Conservation (phyloP, 2,797 vertebrate genomes). For the Varecia variegata region DNA sequence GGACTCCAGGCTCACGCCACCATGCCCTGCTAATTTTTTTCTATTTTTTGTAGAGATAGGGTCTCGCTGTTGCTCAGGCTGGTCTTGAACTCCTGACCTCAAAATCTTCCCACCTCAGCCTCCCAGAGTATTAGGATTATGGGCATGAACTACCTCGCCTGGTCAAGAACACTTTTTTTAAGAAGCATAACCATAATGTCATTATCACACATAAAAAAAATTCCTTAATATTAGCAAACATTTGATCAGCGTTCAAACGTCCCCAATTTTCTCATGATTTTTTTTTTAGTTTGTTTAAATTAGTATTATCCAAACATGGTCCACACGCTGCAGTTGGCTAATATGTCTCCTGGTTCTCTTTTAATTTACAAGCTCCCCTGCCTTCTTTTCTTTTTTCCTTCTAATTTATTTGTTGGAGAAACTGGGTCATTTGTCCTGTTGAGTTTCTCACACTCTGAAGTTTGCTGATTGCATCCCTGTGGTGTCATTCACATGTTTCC, state of each 20-base stretch:
- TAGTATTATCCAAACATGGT: background rate
- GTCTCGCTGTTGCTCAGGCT: background rate
- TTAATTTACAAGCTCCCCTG: background rate
- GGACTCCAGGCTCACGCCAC: background rate
- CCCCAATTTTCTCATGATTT: background rate
- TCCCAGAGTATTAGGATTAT: background rate
- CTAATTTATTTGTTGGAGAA: slow-evolving; percentile 54
- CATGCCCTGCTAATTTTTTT: background rate
- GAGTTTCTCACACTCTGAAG: slow-evolving; percentile 7
- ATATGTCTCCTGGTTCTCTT: background rate
- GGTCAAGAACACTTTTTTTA: background rate
- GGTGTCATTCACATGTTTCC: background rate
- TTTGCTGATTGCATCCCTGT: background rate
- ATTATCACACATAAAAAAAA: background rate
- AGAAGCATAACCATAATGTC: background rate
- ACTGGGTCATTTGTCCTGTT: background rate
- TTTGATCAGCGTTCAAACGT: background rate
- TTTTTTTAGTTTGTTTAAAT: background rate
- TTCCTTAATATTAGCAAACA: slow-evolving; percentile 6
- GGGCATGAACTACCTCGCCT: background rate
- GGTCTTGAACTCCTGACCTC: background rate
- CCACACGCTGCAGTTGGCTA: background rate
- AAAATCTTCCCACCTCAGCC: background rate
- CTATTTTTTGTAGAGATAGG: background rate
- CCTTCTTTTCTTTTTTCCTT: background rate